Percentiles rank a stretch among this genome's conserved stretches.
phyloP scores from a whole-genome alignment of 2,797 vertebrate genomes.

The Malacoraja senta region DNA sequence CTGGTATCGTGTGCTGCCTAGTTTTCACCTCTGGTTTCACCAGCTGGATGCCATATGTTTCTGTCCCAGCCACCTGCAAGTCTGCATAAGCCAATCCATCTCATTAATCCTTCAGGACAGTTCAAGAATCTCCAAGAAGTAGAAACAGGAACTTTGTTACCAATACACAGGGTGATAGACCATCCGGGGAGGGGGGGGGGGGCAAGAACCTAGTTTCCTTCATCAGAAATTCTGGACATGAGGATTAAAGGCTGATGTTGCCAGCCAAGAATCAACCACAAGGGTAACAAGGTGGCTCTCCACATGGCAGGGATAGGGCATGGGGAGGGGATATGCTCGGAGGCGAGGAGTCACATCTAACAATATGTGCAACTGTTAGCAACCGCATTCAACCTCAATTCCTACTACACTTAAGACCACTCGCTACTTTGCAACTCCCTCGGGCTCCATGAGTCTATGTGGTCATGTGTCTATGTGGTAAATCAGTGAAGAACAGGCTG shows the following conservation, averaged over 20 bases:
- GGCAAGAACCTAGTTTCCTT: too few species aligned
- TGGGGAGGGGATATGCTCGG: not conserved
- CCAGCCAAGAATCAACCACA: not conserved
- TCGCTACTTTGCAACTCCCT: not conserved
- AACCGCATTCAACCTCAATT: not conserved
- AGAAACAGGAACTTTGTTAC: not conserved
- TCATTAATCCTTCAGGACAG: too few species aligned
- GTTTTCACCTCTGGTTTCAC: too few species aligned
- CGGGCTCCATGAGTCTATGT: not conserved
- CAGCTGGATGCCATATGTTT: too few species aligned
- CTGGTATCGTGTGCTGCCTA: too few species aligned
- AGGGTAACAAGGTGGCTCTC: not conserved
- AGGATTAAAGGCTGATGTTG: not conserved
- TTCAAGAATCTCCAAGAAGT: not conserved
- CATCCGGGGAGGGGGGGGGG: too few species aligned
- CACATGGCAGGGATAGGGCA: not conserved
- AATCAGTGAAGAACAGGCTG: not conserved
- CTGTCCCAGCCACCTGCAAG: too few species aligned
- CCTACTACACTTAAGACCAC: not conserved
- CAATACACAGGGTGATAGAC: not conserved
- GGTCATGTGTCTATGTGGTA: too few species aligned
- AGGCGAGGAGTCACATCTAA: too few species aligned
- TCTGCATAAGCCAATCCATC: too few species aligned
- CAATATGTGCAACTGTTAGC: too few species aligned
- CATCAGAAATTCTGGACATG: not conserved